A percentile compares a stretch with the other conserved stretches of the same genome.
phyloP scores from a whole-genome alignment of 2,113 vertebrate species.

The Felis chaus region DNA sequence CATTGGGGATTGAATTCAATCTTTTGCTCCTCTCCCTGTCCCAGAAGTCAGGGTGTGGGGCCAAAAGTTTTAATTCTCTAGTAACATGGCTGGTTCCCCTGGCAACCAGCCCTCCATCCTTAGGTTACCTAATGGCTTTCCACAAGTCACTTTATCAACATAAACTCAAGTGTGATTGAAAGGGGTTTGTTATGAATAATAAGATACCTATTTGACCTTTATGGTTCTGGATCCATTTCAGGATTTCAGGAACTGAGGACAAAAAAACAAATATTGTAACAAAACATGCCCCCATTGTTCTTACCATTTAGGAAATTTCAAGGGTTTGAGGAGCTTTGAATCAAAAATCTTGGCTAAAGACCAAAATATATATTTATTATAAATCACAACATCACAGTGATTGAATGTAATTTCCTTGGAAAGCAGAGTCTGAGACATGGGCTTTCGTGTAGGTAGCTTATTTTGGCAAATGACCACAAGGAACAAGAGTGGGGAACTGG shows the following conservation, averaged over 20 bases:
- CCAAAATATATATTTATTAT: slow-evolving; percentile 14
- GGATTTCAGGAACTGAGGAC: background rate
- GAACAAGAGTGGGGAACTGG: background rate
- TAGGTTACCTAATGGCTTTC: background rate
- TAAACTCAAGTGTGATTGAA: background rate
- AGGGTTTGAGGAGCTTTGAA: background rate
- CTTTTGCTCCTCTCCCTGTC: background rate
- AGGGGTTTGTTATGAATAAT: background rate
- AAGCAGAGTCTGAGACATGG: background rate
- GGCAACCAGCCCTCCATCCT: background rate
- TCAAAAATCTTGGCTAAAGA: background rate
- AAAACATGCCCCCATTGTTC: background rate
- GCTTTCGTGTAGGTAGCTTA: background rate
- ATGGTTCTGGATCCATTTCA: background rate
- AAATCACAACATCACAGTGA: background rate
- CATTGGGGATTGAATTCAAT: background rate
- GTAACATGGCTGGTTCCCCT: background rate
- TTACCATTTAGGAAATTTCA: background rate
- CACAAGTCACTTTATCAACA: background rate
- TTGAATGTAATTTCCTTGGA: background rate
- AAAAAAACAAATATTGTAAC: background rate
- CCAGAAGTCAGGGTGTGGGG: background rate
- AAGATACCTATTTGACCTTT: background rate
- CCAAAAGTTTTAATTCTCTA: background rate
- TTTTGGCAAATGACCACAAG: background rate